A percentile compares a stretch with the other conserved stretches of the same genome.
These are phyloP conservation scores for Pseudomyrmex cubaensis DNA, from an alignment of 1,140 invertebrate genomes.

Conservation along the genomic window DNA sequence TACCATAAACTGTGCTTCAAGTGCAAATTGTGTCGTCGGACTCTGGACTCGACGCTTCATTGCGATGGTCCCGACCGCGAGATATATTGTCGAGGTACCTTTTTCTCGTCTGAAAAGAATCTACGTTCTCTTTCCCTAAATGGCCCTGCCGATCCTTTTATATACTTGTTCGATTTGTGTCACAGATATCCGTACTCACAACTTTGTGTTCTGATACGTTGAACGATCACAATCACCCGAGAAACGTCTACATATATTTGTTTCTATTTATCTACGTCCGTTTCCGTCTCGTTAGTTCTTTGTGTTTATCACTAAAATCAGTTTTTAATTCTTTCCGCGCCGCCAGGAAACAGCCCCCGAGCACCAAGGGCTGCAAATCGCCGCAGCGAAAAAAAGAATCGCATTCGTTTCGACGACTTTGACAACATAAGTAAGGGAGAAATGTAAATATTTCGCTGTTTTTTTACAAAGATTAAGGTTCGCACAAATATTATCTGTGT, in stretches of 20 bases:
- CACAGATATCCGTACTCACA: constrained; percentile 48
- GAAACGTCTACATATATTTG: constrained; percentile 7
- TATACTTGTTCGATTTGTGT: constrained; percentile 19
- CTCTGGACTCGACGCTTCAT: constrained; percentile 96
- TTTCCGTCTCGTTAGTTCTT: constrained; percentile 25
- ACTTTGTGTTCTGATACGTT: constrained; percentile 44
- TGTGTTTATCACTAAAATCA: constrained; percentile 41
- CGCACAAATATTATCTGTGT: constrained; percentile 7
- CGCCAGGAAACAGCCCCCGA: constrained; percentile 50
- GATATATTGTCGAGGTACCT: constrained; percentile 96
- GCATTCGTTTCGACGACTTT: too few species aligned
- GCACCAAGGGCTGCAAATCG: constrained; percentile 34
- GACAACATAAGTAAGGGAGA: too few species aligned
- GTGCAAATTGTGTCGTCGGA: constrained; percentile 95
- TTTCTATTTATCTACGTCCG: constrained; percentile 2
- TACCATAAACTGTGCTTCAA: constrained; percentile 97
- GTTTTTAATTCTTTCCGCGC: constrained; percentile 33
- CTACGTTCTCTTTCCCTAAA: constrained; percentile 18
- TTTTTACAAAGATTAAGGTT: background rate
- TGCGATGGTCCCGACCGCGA: constrained; percentile 97
- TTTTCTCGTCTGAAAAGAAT: constrained; percentile 73
- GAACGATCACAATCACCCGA: constrained; percentile 19
- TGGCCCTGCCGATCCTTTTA: background rate
- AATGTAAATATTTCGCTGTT: background rate
- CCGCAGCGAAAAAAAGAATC: background rate